phyloP scores from a whole-genome alignment of 2,797 vertebrate species.

The Vespertilio murinus region DNA sequence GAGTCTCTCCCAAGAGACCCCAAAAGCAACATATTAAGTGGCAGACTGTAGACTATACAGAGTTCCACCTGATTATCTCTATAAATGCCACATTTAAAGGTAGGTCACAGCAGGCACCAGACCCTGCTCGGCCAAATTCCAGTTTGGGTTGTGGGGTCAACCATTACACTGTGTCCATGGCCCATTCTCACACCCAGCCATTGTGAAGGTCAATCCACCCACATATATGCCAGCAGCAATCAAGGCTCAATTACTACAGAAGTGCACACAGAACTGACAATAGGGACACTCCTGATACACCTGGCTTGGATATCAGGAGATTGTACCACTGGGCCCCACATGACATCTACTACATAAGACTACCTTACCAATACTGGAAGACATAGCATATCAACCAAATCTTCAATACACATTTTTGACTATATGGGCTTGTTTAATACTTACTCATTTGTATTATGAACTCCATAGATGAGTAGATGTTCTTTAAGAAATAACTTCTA shows the following conservation, averaged over 20 bases:
- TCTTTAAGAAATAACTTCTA: conserved; percentile 10
- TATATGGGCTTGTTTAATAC: neutral
- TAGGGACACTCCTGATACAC: neutral
- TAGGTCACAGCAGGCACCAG: neutral
- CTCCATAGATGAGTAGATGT: neutral
- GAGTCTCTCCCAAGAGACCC: neutral
- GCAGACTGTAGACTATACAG: neutral
- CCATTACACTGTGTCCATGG: neutral
- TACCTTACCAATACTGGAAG: neutral
- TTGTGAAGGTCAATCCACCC: neutral
- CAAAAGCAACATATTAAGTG: neutral
- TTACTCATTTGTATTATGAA: neutral
- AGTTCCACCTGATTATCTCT: neutral
- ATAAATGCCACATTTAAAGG: neutral
- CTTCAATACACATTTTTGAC: neutral
- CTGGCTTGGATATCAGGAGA: neutral
- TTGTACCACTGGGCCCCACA: neutral
- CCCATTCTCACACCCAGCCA: neutral
- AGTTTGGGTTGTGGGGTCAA: neutral
- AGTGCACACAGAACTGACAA: neutral
- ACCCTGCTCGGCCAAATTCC: neutral
- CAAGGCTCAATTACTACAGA: neutral
- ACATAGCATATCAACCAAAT: neutral
- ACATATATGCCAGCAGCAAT: no score
- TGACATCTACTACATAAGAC: neutral